Percentiles rank a stretch among this genome's conserved stretches.
Conservation (phyloP, 2,113 vertebrate species). For the Falcunculus frontatus region DNA sequence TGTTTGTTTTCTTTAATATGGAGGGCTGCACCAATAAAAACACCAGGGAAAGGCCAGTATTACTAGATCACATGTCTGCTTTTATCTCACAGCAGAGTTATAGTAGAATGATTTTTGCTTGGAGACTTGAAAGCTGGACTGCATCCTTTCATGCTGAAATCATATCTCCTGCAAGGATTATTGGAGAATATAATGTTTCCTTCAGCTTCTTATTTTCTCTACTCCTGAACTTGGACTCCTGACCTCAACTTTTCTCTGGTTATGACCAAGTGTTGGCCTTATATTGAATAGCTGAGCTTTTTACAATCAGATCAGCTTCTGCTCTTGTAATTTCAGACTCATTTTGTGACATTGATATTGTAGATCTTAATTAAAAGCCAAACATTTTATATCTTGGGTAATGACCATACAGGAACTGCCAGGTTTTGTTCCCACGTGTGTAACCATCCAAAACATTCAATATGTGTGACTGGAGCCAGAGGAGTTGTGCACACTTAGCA, state of each 20-base stretch:
- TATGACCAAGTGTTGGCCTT: slow-evolving; percentile 47
- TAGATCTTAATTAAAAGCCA: slow-evolving; percentile 63
- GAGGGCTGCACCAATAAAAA: slow-evolving; percentile 55
- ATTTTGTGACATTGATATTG: slow-evolving; percentile 59
- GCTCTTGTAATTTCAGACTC: slow-evolving; percentile 59
- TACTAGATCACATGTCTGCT: slow-evolving; percentile 51
- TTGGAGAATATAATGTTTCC: slow-evolving; percentile 57
- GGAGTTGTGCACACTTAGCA: neutral
- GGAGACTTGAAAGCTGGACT: slow-evolving; percentile 56
- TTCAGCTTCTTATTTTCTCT: slow-evolving; percentile 48
- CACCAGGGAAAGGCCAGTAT: slow-evolving; percentile 37
- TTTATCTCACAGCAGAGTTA: slow-evolving; percentile 59
- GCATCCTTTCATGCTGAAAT: slow-evolving; percentile 60
- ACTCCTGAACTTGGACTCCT: slow-evolving; percentile 57
- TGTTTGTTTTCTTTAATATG: slow-evolving; percentile 59
- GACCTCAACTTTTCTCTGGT: slow-evolving; percentile 43
- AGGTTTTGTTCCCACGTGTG: neutral
- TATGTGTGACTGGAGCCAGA: neutral
- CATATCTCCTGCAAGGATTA: slow-evolving; percentile 58
- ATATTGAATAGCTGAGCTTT: slow-evolving; percentile 46
- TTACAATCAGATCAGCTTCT: slow-evolving; percentile 55
- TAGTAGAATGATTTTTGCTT: slow-evolving; percentile 58
- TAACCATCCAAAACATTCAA: slow-evolving; percentile 53
- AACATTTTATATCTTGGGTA: slow-evolving; percentile 60
- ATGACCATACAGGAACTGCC: slow-evolving; percentile 57